phyloP scores from a whole-genome alignment of 1,140 invertebrate genomes.

The Cataglyphis hispanica region DNA sequence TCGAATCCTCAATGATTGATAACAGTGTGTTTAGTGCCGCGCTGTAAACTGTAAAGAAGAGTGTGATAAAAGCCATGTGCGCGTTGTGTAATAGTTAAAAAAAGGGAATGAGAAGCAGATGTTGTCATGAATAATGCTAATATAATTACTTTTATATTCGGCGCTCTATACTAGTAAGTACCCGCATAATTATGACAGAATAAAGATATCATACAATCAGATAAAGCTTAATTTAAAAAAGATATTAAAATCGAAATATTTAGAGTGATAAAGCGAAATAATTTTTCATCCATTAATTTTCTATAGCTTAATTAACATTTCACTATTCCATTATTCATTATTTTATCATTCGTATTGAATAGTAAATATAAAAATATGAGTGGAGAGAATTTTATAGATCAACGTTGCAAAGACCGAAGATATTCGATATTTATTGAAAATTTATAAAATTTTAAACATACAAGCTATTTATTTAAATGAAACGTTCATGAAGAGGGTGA shows the following conservation, averaged over 20 bases:
- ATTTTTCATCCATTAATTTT: not conserved
- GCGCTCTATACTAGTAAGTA: not conserved
- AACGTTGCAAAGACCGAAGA: not conserved
- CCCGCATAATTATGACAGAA: not conserved
- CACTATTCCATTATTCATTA: not conserved
- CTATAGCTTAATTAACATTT: not conserved
- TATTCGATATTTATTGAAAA: not conserved
- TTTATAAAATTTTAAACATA: not conserved
- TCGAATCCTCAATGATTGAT: conserved; percentile 17
- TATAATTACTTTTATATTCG: not conserved
- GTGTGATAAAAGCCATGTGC: not conserved
- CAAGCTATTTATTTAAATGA: conserved; percentile 23
- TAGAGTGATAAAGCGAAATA: not conserved
- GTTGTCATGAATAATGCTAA: not conserved
- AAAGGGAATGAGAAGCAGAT: not conserved
- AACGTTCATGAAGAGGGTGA: not conserved
- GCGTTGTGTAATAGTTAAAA: not conserved
- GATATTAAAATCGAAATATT: not conserved
- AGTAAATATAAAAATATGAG: not conserved
- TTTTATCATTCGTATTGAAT: not conserved
- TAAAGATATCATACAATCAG: not conserved
- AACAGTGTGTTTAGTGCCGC: not conserved
- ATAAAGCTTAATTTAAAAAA: not conserved
- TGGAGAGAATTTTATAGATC: not conserved
- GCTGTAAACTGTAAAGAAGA: not conserved